phyloP scores from a whole-genome alignment of 2,113 vertebrate species.

The Platichthys stellatus region DNA sequence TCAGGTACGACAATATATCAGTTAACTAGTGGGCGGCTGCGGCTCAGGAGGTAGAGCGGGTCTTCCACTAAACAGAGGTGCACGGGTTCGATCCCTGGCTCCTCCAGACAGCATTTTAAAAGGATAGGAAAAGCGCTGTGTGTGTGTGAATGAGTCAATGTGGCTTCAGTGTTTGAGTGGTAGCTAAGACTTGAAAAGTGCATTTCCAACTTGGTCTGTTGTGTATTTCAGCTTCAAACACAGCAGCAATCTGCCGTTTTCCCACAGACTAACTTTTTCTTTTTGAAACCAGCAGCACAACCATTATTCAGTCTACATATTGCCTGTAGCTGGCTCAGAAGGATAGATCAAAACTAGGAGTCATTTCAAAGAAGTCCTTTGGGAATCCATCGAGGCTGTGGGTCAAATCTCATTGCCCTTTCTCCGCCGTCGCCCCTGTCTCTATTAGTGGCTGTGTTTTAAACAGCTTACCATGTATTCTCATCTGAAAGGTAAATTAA shows the following conservation, averaged over 20 bases:
- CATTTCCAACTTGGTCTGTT: background rate
- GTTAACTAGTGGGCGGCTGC: background rate
- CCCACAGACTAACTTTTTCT: background rate
- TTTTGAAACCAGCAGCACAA: background rate
- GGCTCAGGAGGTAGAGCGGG: too few species aligned
- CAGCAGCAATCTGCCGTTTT: background rate
- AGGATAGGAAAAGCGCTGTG: background rate
- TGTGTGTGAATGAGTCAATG: too few species aligned
- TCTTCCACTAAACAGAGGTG: background rate
- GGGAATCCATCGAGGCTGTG: conserved; percentile 13
- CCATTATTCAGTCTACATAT: background rate
- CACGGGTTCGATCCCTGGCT: background rate
- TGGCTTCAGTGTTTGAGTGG: too few species aligned
- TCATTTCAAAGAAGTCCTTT: background rate
- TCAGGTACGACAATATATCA: conserved; percentile 84
- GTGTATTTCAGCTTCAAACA: background rate
- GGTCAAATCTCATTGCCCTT: conserved; percentile 21
- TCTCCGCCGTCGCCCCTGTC: background rate
- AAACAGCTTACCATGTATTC: conserved; percentile 34
- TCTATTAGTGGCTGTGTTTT: conserved; percentile 24
- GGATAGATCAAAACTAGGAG: background rate
- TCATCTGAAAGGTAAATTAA: conserved; percentile 39
- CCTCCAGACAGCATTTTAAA: background rate
- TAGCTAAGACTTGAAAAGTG: too few species aligned
- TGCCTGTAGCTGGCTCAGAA: background rate